Evolutionary conservation across 2,113 vertebrate species (phyloP).

Genomic region (Hoplias malabaricus): DNA sequence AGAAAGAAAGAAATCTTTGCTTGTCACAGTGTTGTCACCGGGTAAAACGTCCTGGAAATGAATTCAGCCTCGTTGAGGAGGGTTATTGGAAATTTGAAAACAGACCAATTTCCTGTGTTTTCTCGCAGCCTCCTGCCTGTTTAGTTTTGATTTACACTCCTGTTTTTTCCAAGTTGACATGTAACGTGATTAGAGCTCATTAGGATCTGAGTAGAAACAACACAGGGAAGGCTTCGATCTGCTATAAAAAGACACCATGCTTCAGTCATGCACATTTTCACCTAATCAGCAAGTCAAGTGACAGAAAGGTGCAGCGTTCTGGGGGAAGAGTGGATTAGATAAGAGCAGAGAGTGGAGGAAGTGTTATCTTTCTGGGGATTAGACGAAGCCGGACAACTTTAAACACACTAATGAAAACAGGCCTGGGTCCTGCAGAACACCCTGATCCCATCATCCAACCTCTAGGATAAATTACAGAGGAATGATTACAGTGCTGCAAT

Average conservation of each 20-base stretch:
- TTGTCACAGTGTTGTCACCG: background rate
- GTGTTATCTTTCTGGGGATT: slow-evolving; percentile 5
- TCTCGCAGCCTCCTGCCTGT: slow-evolving; percentile 11
- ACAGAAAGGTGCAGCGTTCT: background rate
- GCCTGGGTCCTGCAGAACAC: background rate
- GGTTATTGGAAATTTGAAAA: slow-evolving; percentile 31
- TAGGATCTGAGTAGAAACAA: slow-evolving; percentile 8
- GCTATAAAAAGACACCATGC: background rate
- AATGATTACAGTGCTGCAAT: too few relatives aligned
- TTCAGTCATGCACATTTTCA: slow-evolving; percentile 3
- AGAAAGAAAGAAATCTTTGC: background rate
- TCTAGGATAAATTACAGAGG: background rate
- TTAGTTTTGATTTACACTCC: slow-evolving; percentile 5
- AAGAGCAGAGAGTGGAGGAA: background rate
- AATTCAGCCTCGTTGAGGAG: background rate
- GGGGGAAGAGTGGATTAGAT: background rate
- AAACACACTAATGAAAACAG: slow-evolving; percentile 6
- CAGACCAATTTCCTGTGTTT: slow-evolving; percentile 11
- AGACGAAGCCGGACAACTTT: background rate
- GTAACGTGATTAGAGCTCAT: slow-evolving; percentile 35
- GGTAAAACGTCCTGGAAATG: background rate
- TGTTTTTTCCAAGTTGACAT: slow-evolving; percentile 16
- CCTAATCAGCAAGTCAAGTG: slow-evolving; percentile 7
- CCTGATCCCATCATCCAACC: slow-evolving; percentile 9
- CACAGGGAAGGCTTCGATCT: background rate